Evolutionary conservation across 2,888 invertebrate species (phyloP).

Genomic region (Acrocyrtus sp.): DNA sequence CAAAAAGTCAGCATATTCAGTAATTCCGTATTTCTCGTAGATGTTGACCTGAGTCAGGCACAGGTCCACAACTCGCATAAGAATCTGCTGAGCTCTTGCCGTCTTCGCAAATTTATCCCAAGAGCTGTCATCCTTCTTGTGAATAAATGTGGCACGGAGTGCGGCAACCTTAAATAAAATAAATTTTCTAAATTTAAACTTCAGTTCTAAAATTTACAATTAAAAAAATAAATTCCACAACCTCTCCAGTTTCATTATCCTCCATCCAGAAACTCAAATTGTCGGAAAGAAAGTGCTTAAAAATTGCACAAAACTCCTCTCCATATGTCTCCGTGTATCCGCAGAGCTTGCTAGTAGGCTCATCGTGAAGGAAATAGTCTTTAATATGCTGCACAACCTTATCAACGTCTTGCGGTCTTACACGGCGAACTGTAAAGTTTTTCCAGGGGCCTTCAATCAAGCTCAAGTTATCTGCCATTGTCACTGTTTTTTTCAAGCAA

Average conservation of each 20-base stretch:
- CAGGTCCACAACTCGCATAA: constrained; percentile 6
- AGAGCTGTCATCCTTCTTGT: constrained; percentile 6
- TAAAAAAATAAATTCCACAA: too few species aligned
- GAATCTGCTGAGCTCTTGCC: background rate
- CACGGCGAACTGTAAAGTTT: constrained; percentile 10
- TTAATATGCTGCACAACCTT: constrained; percentile 22
- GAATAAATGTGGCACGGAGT: constrained; percentile 22
- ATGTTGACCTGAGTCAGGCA: constrained; percentile 8
- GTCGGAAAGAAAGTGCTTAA: constrained; percentile 11
- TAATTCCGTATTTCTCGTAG: constrained; percentile 6
- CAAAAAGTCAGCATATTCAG: constrained; percentile 27
- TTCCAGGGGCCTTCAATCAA: constrained; percentile 25
- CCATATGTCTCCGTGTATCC: constrained; percentile 25
- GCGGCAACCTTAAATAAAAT: constrained; percentile 20
- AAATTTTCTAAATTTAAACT: background rate
- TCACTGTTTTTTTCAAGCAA: too few species aligned
- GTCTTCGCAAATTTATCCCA: background rate
- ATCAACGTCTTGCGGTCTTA: constrained; percentile 20
- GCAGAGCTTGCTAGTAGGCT: constrained; percentile 16
- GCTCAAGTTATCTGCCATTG: constrained; percentile 9
- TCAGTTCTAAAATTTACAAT: background rate
- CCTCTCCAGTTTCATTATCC: constrained; percentile 35
- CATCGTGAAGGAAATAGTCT: constrained; percentile 24
- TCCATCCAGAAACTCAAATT: constrained; percentile 39
- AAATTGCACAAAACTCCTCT: constrained; percentile 23